Evolutionary conservation across 2,888 invertebrate species (phyloP).

Genomic region (Acrocyrtus sp.): DNA sequence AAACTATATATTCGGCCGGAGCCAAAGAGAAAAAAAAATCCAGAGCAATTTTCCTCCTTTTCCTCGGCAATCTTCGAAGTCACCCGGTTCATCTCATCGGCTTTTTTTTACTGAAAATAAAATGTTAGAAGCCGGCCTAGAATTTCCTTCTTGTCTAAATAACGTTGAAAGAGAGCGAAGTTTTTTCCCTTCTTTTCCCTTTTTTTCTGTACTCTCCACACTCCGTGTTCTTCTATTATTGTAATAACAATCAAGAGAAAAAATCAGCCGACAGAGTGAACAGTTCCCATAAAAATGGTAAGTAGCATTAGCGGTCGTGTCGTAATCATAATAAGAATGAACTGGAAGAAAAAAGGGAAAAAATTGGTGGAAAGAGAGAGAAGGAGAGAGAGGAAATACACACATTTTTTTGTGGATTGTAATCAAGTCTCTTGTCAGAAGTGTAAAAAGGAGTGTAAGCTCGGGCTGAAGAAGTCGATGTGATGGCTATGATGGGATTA

Average conservation of each 20-base stretch:
- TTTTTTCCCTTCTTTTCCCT: background rate
- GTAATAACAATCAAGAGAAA: background rate
- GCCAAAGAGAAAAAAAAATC: too few relatives aligned
- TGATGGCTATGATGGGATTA: background rate
- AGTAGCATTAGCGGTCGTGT: conserved; percentile 17
- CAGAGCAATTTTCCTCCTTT: too few relatives aligned
- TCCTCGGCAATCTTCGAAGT: conserved; percentile 38
- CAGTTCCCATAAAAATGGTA: conserved; percentile 7
- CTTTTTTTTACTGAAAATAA: conserved; percentile 15
- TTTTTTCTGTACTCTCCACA: conserved; percentile 3
- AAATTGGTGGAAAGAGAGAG: background rate
- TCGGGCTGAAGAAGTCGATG: background rate
- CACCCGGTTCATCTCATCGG: conserved; percentile 37
- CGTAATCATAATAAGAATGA: conserved; percentile 8
- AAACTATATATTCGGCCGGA: too few relatives aligned
- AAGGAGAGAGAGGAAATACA: too few relatives aligned
- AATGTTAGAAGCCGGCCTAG: conserved; percentile 10
- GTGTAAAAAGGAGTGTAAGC: conserved; percentile 7
- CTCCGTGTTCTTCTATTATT: conserved; percentile 6
- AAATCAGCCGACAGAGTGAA: conserved; percentile 14
- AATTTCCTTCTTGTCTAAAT: conserved; percentile 31
- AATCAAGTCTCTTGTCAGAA: conserved; percentile 10
- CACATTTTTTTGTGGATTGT: conserved; percentile 2
- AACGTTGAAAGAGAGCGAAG: background rate
- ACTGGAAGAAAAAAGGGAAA: background rate